Evolutionary conservation across 2,888 invertebrate species (phyloP).

Genomic region (Cheilosia pagana): DNA sequence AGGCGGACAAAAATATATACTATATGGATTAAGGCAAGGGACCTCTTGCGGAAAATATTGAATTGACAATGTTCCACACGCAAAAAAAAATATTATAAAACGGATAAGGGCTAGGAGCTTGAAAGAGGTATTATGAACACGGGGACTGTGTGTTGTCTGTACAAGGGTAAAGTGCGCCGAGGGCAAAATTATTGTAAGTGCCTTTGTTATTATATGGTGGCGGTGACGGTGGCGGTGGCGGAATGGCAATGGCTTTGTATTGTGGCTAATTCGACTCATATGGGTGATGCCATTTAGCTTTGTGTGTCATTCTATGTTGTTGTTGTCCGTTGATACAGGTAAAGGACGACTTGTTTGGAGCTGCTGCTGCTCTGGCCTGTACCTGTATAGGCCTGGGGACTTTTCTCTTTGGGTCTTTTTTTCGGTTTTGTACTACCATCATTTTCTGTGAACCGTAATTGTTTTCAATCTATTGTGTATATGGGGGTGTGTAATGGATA

Average conservation of each 20-base stretch:
- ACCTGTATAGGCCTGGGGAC: slow-evolving; percentile 7
- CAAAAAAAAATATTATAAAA: slow-evolving; percentile 4
- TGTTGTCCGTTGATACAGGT: slow-evolving; percentile 15
- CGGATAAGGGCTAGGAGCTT: slow-evolving; percentile 5
- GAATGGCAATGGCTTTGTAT: slow-evolving; percentile 41
- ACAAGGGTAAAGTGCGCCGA: slow-evolving; percentile 40
- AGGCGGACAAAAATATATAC: slow-evolving; percentile 19
- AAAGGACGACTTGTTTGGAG: slow-evolving; percentile 30
- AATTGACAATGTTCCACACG: slow-evolving; percentile 62
- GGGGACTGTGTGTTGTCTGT: neutral
- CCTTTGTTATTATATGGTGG: slow-evolving; percentile 46
- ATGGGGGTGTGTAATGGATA: neutral
- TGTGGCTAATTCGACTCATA: slow-evolving; percentile 62
- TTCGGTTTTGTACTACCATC: neutral
- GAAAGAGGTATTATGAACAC: slow-evolving; percentile 7
- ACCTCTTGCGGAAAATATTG: slow-evolving; percentile 73
- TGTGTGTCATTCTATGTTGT: slow-evolving; percentile 35
- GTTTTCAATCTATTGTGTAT: slow-evolving; percentile 49
- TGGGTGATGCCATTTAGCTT: slow-evolving; percentile 53
- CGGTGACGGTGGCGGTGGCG: slow-evolving; percentile 8
- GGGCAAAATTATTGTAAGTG: slow-evolving; percentile 65
- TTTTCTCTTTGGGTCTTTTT: neutral
- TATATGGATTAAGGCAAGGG: slow-evolving; percentile 51
- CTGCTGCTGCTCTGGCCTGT: slow-evolving; percentile 6
- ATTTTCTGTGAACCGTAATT: slow-evolving; percentile 29